These are phyloP conservation scores for Bellardia pandia DNA, from an alignment of 2,888 invertebrate genomes.

Conservation along the genomic window DNA sequence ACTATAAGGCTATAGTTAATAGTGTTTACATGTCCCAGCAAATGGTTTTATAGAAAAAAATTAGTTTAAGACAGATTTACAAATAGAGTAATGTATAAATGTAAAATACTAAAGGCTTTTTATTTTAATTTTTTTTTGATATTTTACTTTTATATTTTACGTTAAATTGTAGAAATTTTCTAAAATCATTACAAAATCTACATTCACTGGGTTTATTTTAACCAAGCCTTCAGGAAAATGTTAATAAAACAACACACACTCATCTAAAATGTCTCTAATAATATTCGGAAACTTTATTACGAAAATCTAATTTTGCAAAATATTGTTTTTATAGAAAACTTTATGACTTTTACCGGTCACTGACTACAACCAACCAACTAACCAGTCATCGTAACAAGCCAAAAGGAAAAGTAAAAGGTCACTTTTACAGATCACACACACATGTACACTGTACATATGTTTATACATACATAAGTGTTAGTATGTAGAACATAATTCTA, in stretches of 20 bases:
- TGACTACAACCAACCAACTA: slow-evolving; percentile 12
- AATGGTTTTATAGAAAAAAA: background rate
- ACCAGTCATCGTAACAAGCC: slow-evolving; percentile 8
- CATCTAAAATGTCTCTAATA: background rate
- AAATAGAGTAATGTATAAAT: background rate
- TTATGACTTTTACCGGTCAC: slow-evolving; percentile 60
- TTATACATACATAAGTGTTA: background rate
- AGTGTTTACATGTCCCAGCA: background rate
- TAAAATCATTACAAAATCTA: background rate
- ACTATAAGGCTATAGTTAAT: background rate
- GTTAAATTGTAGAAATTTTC: no score
- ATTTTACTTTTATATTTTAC: no score
- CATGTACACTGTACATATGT: background rate
- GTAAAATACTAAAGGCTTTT: background rate
- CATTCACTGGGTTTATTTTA: background rate
- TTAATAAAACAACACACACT: slow-evolving; percentile 11
- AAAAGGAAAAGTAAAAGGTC: slow-evolving; percentile 46
- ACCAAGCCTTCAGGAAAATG: background rate
- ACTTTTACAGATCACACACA: background rate
- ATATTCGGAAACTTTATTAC: slow-evolving; percentile 2
- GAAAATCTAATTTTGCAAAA: slow-evolving; percentile 58
- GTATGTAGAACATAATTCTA: slow-evolving; percentile 1
- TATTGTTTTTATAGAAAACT: slow-evolving; percentile 46
- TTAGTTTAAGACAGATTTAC: no score
- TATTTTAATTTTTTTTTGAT: no score